These are phyloP conservation scores for Trichomalopsis sarcophagae DNA, from an alignment of 1,140 invertebrate genomes.

Conservation along the genomic window DNA sequence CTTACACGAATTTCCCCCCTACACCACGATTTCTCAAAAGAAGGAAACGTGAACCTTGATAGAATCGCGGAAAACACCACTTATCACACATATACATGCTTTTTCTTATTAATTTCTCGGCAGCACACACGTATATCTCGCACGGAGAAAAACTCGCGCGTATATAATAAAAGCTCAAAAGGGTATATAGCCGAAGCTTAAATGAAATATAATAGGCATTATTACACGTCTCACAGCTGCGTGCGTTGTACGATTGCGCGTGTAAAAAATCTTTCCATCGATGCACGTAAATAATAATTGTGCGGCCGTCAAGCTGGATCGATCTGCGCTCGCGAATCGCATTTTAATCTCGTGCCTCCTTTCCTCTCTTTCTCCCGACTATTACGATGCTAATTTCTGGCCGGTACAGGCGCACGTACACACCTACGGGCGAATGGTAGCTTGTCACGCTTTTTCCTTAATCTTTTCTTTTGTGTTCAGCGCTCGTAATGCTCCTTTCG, in stretches of 20 bases:
- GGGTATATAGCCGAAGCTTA: background rate
- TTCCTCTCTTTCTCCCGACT: background rate
- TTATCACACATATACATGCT: no score
- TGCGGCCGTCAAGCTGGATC: slow-evolving; percentile 12
- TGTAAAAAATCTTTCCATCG: slow-evolving; percentile 39
- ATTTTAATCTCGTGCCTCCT: slow-evolving; percentile 39
- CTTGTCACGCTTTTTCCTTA: slow-evolving; percentile 26
- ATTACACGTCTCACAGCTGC: slow-evolving; percentile 14
- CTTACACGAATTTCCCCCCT: background rate
- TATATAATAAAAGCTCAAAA: background rate
- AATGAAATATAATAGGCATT: slow-evolving; percentile 46
- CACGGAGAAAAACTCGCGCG: no score
- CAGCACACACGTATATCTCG: no score
- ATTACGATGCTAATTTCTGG: slow-evolving; percentile 49
- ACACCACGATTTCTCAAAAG: background rate
- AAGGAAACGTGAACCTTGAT: background rate
- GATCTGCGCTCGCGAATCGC: slow-evolving; percentile 35
- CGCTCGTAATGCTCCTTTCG: background rate
- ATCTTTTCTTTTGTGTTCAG: slow-evolving; percentile 3
- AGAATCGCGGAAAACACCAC: background rate
- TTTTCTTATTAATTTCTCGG: background rate
- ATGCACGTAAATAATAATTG: slow-evolving; percentile 47
- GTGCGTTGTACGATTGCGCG: slow-evolving; percentile 8
- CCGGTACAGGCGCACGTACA: background rate
- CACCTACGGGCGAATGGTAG: background rate